Base-by-base conservation (phyloP, 2,113 vertebrate species). In the Hemichromis elongatus region DNA sequence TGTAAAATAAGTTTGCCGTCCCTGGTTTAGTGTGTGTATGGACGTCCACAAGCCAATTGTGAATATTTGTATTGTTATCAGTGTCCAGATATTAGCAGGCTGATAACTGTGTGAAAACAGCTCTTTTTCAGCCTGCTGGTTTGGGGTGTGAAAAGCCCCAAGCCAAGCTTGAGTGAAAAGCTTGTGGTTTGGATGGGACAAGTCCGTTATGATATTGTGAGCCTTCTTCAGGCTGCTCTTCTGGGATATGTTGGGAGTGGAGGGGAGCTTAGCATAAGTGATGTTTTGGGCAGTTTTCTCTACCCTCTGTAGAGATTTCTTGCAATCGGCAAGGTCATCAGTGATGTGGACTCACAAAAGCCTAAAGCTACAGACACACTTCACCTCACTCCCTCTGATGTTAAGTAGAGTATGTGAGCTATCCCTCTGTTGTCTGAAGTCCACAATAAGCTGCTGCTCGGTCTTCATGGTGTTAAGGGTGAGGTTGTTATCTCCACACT, bases 371-470 rank as follows among this genome's bases (percentile, higher is more conserved):
- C 9, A 55, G 21, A 55, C 53, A 55, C 21, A 24, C 53, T 24
- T 21, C 6, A 55, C 0, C 53, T 55, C 53, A 0, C 21, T 55
- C 53, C 2, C 53, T 13, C 21, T 55, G 53, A 55, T 55, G 53
- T 55, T 24, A 55, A 55, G 53, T 55, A 21, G 21, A 24, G 53
- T 55, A 0, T 55, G 53, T 33, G 0, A 55, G 21, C 53, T 55
- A 0, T 55, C 55, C 26, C 13, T 57, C 12, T 28, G 55, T 28
- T 26, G 24, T 28, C 55, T 56, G 55, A 56, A 0, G 55, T 56
- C 55, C 24, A 57, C 1, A 57, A 28, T 28, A 16, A 57, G 14
- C 55, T 57, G 14, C 55, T 57, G 12, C 55, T 57, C 16, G 24
- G 55, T 57, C 13, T 57, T 57, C 24, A 16, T 57, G 7, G 55